Percentiles rank a stretch among this genome's conserved stretches.
Evolutionary conservation across 2,888 invertebrate genomes (phyloP).

Genomic region (Leptopilina myrica): DNA sequence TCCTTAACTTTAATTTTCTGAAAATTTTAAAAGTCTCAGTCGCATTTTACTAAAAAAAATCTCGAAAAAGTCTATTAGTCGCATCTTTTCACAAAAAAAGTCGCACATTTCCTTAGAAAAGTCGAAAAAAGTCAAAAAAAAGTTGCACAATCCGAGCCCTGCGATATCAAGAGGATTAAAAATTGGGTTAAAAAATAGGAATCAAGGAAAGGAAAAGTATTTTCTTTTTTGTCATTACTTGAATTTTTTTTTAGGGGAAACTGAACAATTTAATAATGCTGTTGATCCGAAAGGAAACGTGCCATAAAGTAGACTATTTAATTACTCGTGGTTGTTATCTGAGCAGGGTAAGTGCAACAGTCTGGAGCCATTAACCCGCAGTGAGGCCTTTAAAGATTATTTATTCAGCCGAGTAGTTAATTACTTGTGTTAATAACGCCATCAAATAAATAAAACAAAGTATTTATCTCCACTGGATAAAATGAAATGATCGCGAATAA

Average conservation of each 20-base stretch:
- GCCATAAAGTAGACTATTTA: constrained; percentile 31
- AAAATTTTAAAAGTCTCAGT: no score
- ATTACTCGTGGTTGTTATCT: constrained; percentile 34
- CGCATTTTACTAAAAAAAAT: no score
- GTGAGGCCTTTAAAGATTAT: constrained; percentile 28
- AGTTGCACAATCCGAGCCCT: no score
- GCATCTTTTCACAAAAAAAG: no score
- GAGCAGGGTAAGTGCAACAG: constrained; percentile 33
- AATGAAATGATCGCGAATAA: constrained; percentile 4
- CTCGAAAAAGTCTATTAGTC: no score
- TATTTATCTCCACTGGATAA: constrained; percentile 19
- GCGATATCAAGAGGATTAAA: no score
- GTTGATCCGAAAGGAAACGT: constrained; percentile 17
- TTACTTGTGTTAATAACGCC: constrained; percentile 38
- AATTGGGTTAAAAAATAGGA: no score
- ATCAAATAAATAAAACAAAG: constrained; percentile 36
- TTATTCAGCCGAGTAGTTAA: constrained; percentile 32
- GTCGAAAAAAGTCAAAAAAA: no score
- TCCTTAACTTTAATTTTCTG: no score
- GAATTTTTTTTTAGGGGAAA: not conserved
- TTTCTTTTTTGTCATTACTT: no score
- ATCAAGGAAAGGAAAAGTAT: no score
- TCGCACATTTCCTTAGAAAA: no score
- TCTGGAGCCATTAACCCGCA: constrained; percentile 22
- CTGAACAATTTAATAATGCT: not conserved